phyloP scores from a whole-genome alignment of 2,888 invertebrate genomes.

The Zhengitettix transpicula region DNA sequence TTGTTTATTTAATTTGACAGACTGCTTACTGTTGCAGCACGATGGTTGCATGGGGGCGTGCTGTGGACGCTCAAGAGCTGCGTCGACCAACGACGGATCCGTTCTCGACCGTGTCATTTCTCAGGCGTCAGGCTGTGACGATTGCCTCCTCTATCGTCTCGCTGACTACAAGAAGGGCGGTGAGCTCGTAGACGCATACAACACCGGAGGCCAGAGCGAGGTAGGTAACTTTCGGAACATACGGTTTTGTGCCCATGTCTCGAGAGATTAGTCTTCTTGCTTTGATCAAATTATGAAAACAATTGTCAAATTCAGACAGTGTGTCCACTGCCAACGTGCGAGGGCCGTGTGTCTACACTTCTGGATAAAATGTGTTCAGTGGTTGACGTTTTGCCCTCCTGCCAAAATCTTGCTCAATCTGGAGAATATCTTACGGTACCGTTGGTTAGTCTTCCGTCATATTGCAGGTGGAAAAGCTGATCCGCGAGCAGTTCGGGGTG shows the following conservation, averaged over 20 bases:
- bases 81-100: constrained; percentile 42
- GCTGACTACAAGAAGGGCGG: constrained; percentile 88
- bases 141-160: constrained; percentile 70
- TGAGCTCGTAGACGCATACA: constrained; percentile 73
- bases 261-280: too few species aligned
- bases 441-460: background rate
- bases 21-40: background rate
- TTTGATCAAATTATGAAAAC: too few species aligned
- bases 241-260: too few species aligned
- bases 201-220: constrained; percentile 63
- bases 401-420: too few species aligned
- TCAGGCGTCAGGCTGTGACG: constrained; percentile 62
- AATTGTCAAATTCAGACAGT: too few species aligned
- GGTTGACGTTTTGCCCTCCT: too few species aligned
- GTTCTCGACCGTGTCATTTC: constrained; percentile 82
- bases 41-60: constrained; percentile 1
- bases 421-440: too few species aligned
- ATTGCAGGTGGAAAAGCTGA: constrained; percentile 44
- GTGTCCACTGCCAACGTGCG: background rate
- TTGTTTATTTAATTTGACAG: background rate
- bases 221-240: constrained; percentile 27
- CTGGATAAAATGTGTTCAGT: too few species aligned
- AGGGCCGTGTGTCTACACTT: background rate
- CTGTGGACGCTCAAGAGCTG: constrained; percentile 23
- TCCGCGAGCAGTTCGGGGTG: constrained; percentile 70